These are phyloP conservation scores for Polymixis lichenea DNA, from an alignment of 2,888 invertebrate genomes.

Conservation along the genomic window DNA sequence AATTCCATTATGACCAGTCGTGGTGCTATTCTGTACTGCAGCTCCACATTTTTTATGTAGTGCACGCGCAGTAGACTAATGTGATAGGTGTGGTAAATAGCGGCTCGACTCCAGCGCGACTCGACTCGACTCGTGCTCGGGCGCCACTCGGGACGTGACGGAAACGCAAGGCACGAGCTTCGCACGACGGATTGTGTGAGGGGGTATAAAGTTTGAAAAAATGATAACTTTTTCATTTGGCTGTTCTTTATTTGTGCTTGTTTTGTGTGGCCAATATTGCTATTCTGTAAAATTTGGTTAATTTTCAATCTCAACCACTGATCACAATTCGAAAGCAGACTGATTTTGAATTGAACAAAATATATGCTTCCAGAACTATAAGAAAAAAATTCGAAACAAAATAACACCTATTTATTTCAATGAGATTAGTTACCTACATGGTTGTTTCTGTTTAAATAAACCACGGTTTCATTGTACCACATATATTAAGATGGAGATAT, in stretches of 20 bases:
- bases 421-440: background rate
- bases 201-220: background rate
- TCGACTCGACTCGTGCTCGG: background rate
- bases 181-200: slow-evolving; percentile 14
- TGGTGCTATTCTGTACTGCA: slow-evolving; percentile 19
- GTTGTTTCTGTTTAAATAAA: background rate
- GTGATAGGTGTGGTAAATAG: slow-evolving; percentile 51
- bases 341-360: too few species aligned
- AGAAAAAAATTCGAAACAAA: background rate
- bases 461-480: too few species aligned
- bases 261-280: background rate
- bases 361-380: too few species aligned
- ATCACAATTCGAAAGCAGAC: background rate
- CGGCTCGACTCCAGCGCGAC: slow-evolving; percentile 17
- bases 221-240: background rate
- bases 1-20: background rate
- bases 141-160: slow-evolving; percentile 36
- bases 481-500: background rate
- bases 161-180: background rate
- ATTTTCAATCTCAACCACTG: too few species aligned
- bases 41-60: slow-evolving; percentile 37
- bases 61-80: slow-evolving; percentile 53
- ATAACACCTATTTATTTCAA: background rate
- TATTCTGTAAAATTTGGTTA: background rate
- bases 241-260: background rate